phyloP scores from a whole-genome alignment of 2,888 invertebrate genomes.

The Peribatodes rhomboidaria region DNA sequence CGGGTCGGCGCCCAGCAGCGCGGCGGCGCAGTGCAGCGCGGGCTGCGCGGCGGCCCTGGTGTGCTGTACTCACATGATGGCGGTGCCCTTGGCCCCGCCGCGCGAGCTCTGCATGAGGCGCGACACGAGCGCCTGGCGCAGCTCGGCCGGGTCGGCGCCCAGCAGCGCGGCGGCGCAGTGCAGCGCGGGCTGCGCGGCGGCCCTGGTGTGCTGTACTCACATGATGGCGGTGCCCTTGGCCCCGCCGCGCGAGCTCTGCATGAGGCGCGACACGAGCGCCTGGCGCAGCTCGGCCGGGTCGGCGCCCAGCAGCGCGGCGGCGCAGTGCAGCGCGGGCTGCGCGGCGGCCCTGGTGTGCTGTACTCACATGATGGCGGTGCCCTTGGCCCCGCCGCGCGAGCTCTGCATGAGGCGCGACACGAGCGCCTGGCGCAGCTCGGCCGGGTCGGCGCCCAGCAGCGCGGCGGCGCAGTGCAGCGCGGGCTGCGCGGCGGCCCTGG shows the following conservation, averaged over 20 bases:
- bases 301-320: conserved; percentile 93
- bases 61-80: conserved; percentile 95
- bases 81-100: conserved; percentile 97
- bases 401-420: conserved; percentile 98
- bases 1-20: conserved; percentile 71
- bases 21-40: no score
- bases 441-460: conserved; percentile 96
- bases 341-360: no score
- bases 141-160: conserved; percentile 65
- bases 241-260: conserved; percentile 96
- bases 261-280: conserved; percentile 98
- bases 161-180: conserved; percentile 88
- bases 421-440: conserved; percentile 98
- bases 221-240: conserved; percentile 94
- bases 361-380: conserved; percentile 93
- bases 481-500: conserved; percentile 88
- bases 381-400: conserved; percentile 94
- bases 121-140: conserved; percentile 90
- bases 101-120: conserved; percentile 98
- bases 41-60: no score
- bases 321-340: no score
- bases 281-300: conserved; percentile 98
- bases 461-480: conserved; percentile 91
- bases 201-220: no score
- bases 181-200: no score